Evolutionary conservation across 2,113 vertebrate species (phyloP), one percentile per base, ranked within the genome.

Genomic region (Myotis brandtii): DNA sequence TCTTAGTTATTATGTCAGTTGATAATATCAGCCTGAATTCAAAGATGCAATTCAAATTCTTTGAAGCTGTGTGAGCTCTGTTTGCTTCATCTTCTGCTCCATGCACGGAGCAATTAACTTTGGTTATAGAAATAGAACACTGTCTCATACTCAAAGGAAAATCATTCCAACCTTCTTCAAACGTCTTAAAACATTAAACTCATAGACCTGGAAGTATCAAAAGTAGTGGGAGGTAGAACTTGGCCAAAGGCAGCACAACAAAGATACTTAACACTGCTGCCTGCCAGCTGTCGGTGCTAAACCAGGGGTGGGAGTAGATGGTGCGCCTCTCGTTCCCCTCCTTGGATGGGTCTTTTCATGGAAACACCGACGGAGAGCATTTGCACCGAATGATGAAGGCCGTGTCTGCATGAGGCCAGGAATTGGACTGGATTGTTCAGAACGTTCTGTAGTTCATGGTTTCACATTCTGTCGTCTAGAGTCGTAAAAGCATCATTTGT

Each of bases 1-100:
- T 98, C 52, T 85, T 95, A 64, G 67, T 96, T 97, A 97, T 98
- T 97, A 96, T 98, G 95, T 98, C 92, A 88, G 93, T 87, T 93
- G 96, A 91, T 92, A 77, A 95, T 70, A 96, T n/a, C 97, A 92
- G n/a, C 96, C 87, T 97, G 89, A 97, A 97, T 97, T 97, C 91
- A 97, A 96, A 97, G 97, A 93, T 46, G 95, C 95, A 91, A 97
- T 97, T 97, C 91, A 96, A 95, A 96, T 97, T 97, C 92, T 98
- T 96, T 96, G 89, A 97, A 97, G 89, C 62, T 80, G 12, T 27
- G 62, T 83, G 93, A 94, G 34, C 82, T 92, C 89, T 97, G 77
- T 93, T 84, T 86, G 34, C 88, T 97, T 96, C 86, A 56, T 95
- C 92, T 86, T 92, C 86, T 95, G 79, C 52, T 52, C 95, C 56